Evolutionary conservation across 2,888 invertebrate species (phyloP).

Genomic region (Drosophila phalerata): DNA sequence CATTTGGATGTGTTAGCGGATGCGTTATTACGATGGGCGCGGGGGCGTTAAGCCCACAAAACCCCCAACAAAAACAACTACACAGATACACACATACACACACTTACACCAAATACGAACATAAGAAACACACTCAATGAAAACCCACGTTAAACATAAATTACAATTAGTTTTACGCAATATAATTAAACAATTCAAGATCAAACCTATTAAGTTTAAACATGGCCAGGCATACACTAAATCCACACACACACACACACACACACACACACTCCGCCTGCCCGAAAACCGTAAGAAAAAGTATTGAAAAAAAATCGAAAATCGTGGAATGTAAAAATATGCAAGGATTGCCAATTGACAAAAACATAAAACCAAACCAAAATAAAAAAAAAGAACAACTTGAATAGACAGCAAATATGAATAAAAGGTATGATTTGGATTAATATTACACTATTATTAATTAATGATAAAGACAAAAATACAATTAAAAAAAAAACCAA

Average conservation of each 20-base stretch:
- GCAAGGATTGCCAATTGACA: slow-evolving; percentile 49
- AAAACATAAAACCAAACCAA: slow-evolving; percentile 36
- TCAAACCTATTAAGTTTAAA: slow-evolving; percentile 68
- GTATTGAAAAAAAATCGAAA: slow-evolving; percentile 33
- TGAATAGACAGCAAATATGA: slow-evolving; percentile 53
- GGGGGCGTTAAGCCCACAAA: slow-evolving; percentile 91
- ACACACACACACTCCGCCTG: slow-evolving; percentile 58
- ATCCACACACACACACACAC: slow-evolving; percentile 35
- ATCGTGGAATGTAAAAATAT: slow-evolving; percentile 45
- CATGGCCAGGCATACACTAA: slow-evolving; percentile 41
- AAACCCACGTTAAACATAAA: slow-evolving; percentile 62
- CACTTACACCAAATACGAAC: slow-evolving; percentile 37
- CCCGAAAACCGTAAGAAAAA: slow-evolving; percentile 43
- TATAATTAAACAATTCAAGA: slow-evolving; percentile 36
- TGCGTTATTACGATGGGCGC: slow-evolving; percentile 96
- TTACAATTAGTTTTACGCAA: slow-evolving; percentile 67
- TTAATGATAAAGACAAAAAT: slow-evolving; percentile 53
- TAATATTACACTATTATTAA: slow-evolving; percentile 75
- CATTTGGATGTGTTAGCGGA: slow-evolving; percentile 97
- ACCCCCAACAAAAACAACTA: slow-evolving; percentile 32
- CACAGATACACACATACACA: slow-evolving; percentile 27
- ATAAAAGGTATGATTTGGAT: slow-evolving; percentile 71
- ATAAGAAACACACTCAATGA: slow-evolving; percentile 47
- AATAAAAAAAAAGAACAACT: slow-evolving; percentile 43
- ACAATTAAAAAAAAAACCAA: slow-evolving; percentile 16